phyloP scores from a whole-genome alignment of 2,888 invertebrate species.

The Elaeidobius kamerunicus region DNA sequence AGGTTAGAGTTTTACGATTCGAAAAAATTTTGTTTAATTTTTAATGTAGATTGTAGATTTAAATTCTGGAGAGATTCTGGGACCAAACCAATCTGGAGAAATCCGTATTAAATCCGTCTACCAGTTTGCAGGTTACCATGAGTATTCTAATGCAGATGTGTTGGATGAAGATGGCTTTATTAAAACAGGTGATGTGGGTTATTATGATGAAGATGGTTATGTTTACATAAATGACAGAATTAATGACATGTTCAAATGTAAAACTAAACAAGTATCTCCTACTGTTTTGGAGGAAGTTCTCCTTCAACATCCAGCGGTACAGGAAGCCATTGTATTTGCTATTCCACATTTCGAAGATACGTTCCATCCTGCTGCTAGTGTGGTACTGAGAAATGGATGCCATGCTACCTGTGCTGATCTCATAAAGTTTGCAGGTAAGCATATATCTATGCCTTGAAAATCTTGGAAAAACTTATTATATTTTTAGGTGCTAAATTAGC shows the following conservation, averaged over 20 bases:
- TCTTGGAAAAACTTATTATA: no score
- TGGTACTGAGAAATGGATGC: constrained; percentile 26
- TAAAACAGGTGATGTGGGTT: constrained; percentile 53
- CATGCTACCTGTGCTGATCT: constrained; percentile 28
- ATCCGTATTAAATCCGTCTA: constrained; percentile 45
- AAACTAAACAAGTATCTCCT: constrained; percentile 49
- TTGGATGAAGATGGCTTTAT: constrained; percentile 51
- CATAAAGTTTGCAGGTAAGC: constrained; percentile 33
- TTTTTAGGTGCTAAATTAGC: no score
- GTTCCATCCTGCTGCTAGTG: constrained; percentile 36
- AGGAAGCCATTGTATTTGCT: constrained; percentile 38
- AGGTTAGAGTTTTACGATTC: no score
- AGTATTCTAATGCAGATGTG: constrained; percentile 46
- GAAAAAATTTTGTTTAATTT: no score
- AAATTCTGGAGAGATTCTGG: constrained; percentile 35
- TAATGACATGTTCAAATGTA: constrained; percentile 53
- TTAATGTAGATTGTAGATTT: constrained; percentile 36
- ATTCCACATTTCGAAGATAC: constrained; percentile 38
- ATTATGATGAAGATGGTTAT: constrained; percentile 51
- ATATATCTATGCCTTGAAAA: no score
- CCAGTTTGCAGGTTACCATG: constrained; percentile 50
- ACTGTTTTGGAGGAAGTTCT: constrained; percentile 37
- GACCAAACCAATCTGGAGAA: constrained; percentile 52
- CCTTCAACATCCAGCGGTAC: constrained; percentile 38
- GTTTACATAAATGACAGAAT: constrained; percentile 51